Percentiles rank a stretch among this genome's conserved stretches.
Evolutionary conservation across 2,888 invertebrate species (phyloP).

Genomic region (Eupithecia vulgata): DNA sequence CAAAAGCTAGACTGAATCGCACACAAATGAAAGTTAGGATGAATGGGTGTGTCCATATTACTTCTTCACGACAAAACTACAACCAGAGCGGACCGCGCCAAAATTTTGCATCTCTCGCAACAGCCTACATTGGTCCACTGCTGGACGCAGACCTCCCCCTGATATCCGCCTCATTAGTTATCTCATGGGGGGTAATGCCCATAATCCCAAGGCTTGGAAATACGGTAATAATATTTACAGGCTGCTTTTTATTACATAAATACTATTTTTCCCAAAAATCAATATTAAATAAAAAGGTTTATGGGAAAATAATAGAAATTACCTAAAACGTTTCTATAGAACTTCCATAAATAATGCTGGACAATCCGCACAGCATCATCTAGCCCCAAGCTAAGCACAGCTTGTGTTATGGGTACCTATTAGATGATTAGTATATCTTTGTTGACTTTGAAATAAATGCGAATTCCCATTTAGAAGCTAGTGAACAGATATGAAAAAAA

Average conservation of each 20-base stretch:
- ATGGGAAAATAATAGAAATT: background rate
- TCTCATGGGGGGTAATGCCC: too few relatives aligned
- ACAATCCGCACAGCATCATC: too few relatives aligned
- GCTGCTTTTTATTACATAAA: background rate
- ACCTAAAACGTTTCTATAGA: background rate
- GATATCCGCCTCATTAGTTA: too few relatives aligned
- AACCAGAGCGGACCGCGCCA: background rate
- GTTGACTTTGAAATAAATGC: too few relatives aligned
- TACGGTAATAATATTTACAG: background rate
- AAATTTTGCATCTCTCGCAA: background rate
- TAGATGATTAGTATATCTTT: too few relatives aligned
- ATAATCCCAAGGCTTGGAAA: too few relatives aligned
- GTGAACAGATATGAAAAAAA: background rate
- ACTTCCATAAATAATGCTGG: too few relatives aligned
- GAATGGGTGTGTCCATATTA: background rate
- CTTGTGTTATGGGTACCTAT: too few relatives aligned
- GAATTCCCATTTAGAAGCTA: background rate
- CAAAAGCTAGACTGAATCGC: background rate
- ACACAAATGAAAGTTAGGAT: background rate
- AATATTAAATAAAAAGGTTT: background rate
- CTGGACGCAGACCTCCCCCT: too few relatives aligned
- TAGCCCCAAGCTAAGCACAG: too few relatives aligned
- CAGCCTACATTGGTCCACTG: too few relatives aligned
- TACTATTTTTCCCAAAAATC: background rate
- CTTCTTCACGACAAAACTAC: background rate